A percentile compares a stretch with the other conserved stretches of the same genome.
These are phyloP conservation scores for Trachelus troglodyta DNA, from an alignment of 2,888 invertebrate species.

Conservation along the genomic window DNA sequence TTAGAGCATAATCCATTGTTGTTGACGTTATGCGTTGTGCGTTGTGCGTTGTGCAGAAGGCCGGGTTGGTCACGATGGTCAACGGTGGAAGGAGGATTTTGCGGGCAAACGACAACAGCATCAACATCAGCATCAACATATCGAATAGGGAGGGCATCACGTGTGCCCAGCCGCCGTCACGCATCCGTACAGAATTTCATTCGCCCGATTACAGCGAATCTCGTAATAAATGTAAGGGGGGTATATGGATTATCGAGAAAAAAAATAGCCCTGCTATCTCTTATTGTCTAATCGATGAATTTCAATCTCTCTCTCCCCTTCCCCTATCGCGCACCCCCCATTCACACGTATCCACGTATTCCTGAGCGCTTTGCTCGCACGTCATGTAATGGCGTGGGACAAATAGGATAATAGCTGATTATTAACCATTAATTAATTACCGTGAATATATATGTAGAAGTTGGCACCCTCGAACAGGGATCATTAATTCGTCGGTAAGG, in stretches of 20 bases:
- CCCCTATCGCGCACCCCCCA: neutral
- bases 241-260: too few species aligned
- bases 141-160: neutral
- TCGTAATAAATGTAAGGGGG: neutral
- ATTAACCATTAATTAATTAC: conserved; percentile 41
- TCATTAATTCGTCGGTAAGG: neutral
- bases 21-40: conserved; percentile 65
- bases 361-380: neutral
- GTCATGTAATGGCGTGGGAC: conserved; percentile 21
- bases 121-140: neutral
- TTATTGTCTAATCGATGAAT: neutral
- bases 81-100: neutral
- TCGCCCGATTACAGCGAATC: neutral
- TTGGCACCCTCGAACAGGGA: neutral
- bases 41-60: conserved; percentile 58
- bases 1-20: conserved; percentile 64
- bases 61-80: neutral
- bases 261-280: neutral
- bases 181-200: neutral
- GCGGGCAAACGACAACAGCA: neutral
- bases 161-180: neutral
- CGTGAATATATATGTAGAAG: neutral
- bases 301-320: neutral
- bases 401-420: conserved; percentile 39
- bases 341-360: neutral